Conservation (phyloP, 1,140 invertebrate genomes). For the Drosophila miranda region DNA sequence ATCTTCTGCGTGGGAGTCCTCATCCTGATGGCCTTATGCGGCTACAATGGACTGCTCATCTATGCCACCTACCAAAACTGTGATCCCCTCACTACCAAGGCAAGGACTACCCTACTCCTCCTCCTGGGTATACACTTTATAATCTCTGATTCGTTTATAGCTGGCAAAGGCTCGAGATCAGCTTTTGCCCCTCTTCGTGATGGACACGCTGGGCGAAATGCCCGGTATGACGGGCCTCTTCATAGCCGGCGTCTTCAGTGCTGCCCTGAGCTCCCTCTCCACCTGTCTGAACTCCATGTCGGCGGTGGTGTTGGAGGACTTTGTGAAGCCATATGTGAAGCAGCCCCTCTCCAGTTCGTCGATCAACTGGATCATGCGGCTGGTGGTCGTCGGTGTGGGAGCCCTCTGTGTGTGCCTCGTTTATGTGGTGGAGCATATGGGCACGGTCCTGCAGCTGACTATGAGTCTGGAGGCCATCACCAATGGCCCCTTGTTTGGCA, state of each 20-base stretch:
- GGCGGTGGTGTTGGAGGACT: conserved; percentile 89
- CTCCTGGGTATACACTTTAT: background rate
- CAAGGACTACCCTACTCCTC: conserved; percentile 38
- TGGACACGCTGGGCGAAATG: conserved; percentile 85
- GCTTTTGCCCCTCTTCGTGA: conserved; percentile 85
- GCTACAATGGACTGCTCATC: conserved; percentile 89
- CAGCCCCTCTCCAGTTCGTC: conserved; percentile 82
- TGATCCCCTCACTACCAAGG: conserved; percentile 87
- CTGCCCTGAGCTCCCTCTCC: conserved; percentile 88
- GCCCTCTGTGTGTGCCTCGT: conserved; percentile 83
- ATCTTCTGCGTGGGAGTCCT: conserved; percentile 85
- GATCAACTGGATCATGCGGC: conserved; percentile 84
- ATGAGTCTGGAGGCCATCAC: conserved; percentile 86
- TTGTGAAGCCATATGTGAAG: conserved; percentile 83
- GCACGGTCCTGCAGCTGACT: conserved; percentile 82
- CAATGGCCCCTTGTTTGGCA: conserved; percentile 88
- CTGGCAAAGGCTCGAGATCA: conserved; percentile 84
- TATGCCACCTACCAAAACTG: conserved; percentile 89
- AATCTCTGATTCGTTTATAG: conserved; percentile 61
- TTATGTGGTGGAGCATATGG: conserved; percentile 85
- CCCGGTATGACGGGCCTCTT: conserved; percentile 87
- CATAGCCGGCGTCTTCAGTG: conserved; percentile 88
- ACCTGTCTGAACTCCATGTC: conserved; percentile 92
- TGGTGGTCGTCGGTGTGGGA: conserved; percentile 84
- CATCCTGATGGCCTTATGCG: conserved; percentile 84